Base-by-base conservation (phyloP, 2,888 invertebrate species). In the Pardosa pseudoannulata region DNA sequence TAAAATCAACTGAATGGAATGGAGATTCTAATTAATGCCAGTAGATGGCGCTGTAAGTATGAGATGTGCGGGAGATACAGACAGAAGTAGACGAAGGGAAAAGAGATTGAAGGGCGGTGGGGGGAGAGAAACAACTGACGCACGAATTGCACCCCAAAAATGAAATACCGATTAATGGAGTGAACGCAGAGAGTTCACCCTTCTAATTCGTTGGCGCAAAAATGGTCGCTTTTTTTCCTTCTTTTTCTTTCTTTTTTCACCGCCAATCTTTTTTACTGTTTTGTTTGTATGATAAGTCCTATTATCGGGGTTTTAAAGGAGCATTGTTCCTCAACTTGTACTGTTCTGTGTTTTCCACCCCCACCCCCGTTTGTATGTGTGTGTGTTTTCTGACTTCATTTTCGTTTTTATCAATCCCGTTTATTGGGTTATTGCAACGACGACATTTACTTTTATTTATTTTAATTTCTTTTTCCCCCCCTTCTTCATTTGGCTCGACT, bases 211-310 rank as follows among this genome's bases (percentile, higher is more conserved):
- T 56, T 56, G 23, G 56, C 56, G 23, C 56, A 23, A 56, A 56
- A 56, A 56, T 56, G 56, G 56, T 56, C 23, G 41, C 16, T 16
- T 46, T 46, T 46, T 46, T n/a, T 46, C 2, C 11, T 56, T 19
- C 3, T 56, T 23, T 56, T 19, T 23, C n/a, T n/a, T n/a, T n/a
- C n/a, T n/a, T n/a, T n/a, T n/a, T n/a, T n/a, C n/a, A n/a, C n/a
- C 16, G 7, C 16, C 23, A 23, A 46, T 23, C 5, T 56, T 56
- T 56, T 56, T 56, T 56, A 16, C n/a, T n/a, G n/a, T n/a, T 46
- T 46, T 46, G 56, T 56, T 56, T 56, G 56, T 56, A 23, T 56
- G 56, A 56, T 56, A 56, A 56, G 56, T 56, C 56, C 19, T 56
- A 56, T 56, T 56, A 56, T 56, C 56, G 56, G 23, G 16, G 56